Base-by-base conservation (phyloP, 2,888 invertebrate species). In the Diarsia brunnea region DNA sequence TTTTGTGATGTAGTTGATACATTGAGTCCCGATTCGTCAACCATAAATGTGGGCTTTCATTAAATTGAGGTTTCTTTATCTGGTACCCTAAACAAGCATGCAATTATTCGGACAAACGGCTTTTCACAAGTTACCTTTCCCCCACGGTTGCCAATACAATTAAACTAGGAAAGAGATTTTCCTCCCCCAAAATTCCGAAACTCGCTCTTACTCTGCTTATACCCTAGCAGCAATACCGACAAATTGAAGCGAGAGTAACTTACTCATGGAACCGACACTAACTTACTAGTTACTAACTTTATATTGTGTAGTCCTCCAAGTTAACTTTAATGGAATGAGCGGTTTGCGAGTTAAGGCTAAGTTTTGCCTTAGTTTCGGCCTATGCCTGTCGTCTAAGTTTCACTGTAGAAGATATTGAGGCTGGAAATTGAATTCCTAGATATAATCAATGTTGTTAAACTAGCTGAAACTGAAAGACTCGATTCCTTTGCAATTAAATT, bases 311-410 rank as follows among this genome's bases (percentile, higher is more conserved):
- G 63, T 58, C 64, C 49, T 45, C 1, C 24, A 69, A 72, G 69
- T 73, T 64, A 85, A 85, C 69, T 70, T 68, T 47, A 70, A 82
- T 73, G n/a, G 45, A 68, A 68, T 61, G 63, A 76, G 60, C 38
- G 43, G 67, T 69, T 73, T n/a, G 38, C 24, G n/a, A 81, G 82
- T 80, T 51, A 16, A 0, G 21, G 11, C 47, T 63, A 70, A 70
- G 58, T 69, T 66, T 49, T 14, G 38, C 1, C 68, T 67, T 64
- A 76, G 67, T 71, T 84, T 65, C 16, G 24, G 12, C 45, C 12
- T 64, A 60, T 16, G 53, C 43, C 38, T 51, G 64, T 75, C 68
- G 82, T 70, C 60, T 65, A 82, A 85, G 77, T 82, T 75, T 1
- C 8, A 0, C 53, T 70, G 53, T 7, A 27, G 21, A 72, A 21